A percentile compares a stretch with the other conserved stretches of the same genome.
phyloP scores from a whole-genome alignment of 2,888 invertebrate genomes.

The Blera fallax region DNA sequence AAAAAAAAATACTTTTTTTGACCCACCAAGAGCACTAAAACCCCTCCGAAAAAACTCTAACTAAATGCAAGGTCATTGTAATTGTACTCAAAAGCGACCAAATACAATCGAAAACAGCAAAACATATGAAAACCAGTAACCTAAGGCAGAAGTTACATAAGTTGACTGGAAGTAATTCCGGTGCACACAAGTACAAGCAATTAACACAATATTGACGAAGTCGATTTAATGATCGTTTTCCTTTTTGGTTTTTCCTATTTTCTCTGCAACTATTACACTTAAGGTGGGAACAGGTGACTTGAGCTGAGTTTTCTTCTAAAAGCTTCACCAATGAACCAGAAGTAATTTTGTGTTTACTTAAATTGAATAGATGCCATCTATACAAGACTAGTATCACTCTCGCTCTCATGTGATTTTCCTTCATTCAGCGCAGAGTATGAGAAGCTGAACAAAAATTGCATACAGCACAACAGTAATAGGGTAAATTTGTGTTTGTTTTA shows the following conservation, averaged over 20 bases:
- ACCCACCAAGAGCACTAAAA: not conserved
- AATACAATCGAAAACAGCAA: not conserved
- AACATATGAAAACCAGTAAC: conserved; percentile 7
- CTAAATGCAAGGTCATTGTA: conserved; percentile 44
- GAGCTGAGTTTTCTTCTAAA: not conserved
- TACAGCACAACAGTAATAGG: not conserved
- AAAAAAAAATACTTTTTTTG: conserved; percentile 4
- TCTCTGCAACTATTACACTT: not conserved
- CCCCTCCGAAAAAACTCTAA: not conserved
- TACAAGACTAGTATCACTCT: not conserved
- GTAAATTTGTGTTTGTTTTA: not conserved
- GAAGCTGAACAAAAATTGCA: not conserved
- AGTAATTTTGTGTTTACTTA: conserved; percentile 6
- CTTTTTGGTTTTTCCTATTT: conserved; percentile 4
- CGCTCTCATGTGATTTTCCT: not conserved
- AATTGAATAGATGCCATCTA: not conserved
- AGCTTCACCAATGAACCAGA: conserved; percentile 17
- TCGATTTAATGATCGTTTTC: conserved; percentile 18
- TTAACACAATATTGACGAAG: conserved; percentile 26
- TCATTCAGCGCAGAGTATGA: not conserved
- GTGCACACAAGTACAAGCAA: not conserved
- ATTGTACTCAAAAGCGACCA: not conserved
- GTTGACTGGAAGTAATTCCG: not conserved
- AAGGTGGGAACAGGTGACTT: not conserved
- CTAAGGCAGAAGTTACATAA: conserved; percentile 38